A percentile compares a stretch with the other conserved stretches of the same genome.
These are phyloP conservation scores for Hyppa rectilinea DNA, from an alignment of 2,888 invertebrate species.

Conservation along the genomic window DNA sequence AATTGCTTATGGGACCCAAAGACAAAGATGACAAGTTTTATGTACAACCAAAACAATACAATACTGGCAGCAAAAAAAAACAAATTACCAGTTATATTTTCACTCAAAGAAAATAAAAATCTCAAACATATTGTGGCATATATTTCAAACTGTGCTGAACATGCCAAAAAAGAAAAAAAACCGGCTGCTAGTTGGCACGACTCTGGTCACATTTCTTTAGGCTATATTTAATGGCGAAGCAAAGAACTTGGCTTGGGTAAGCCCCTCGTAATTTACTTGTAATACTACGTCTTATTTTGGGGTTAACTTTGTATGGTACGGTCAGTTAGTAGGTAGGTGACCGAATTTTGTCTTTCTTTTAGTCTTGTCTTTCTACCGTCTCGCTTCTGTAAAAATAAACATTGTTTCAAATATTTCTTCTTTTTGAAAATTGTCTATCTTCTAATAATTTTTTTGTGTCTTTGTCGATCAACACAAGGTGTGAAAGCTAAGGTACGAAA, in stretches of 20 bases:
- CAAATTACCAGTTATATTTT: too few species aligned
- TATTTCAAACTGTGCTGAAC: slow-evolving; percentile 47
- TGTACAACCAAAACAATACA: slow-evolving; percentile 6
- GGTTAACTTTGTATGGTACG: slow-evolving; percentile 22
- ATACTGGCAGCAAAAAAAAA: neutral
- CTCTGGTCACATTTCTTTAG: slow-evolving; percentile 52
- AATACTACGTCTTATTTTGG: slow-evolving; percentile 55
- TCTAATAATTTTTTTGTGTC: too few species aligned
- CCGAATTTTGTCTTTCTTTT: slow-evolving; percentile 1
- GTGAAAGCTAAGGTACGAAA: too few species aligned
- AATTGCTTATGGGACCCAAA: neutral
- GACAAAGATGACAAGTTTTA: neutral
- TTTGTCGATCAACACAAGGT: neutral
- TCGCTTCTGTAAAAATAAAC: neutral
- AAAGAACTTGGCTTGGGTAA: slow-evolving; percentile 58
- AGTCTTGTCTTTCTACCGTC: neutral
- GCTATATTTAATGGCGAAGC: slow-evolving; percentile 49
- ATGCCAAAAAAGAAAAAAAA: slow-evolving; percentile 53
- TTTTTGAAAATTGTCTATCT: too few species aligned
- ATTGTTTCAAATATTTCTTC: too few species aligned
- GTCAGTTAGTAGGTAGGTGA: slow-evolving; percentile 23
- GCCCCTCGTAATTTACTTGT: slow-evolving; percentile 59
- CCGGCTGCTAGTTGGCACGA: slow-evolving; percentile 50
- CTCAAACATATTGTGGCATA: slow-evolving; percentile 41
- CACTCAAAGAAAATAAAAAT: slow-evolving; percentile 35